Base-by-base conservation (phyloP, 2,888 invertebrate species). In the Scaptomyza polygonia region DNA sequence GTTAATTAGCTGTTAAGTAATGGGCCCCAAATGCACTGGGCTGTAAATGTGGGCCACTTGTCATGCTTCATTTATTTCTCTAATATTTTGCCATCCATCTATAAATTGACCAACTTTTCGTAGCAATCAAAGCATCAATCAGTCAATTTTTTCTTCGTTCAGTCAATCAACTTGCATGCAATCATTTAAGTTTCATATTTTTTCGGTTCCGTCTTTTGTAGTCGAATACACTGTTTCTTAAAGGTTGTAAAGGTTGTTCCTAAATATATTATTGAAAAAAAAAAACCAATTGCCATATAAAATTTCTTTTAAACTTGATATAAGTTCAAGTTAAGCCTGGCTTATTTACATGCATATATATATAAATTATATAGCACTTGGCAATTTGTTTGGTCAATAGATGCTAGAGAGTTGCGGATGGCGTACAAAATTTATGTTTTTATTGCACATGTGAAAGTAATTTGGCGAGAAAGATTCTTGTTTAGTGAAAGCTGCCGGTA, bases 1-100 rank as follows among this genome's bases (percentile, higher is more conserved):
- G 67, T 75, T 82, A 82, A 82, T 83, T 83, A 83, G 71, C 70
- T 72, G 70, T 82, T 82, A 79, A 82, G 86, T 82, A 82, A 82
- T 82, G 76, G 79, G 77, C 36, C 75, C 78, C 74, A 81, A 62
- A 43, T 36, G 64, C 64, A 66, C 51, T 54, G 36, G 36, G 45
- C 66, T 72, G 72, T 85, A 65, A 78, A 86, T 83, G 80, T 82
- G 76, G 82, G 86, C 80, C 82, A 82, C 65, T 78, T 71, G 80
- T 73, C 64, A 83, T 80, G 86, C 73, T 80, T 82, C 82, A 82
- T 82, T 85, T 21, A 11, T 12, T 25, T 25, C 11, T 34, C 18
- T 0, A n/a, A 36, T 14, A 14, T 7, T 48, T 34, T 56, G 65
- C 67, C 68, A 85, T 77, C 39, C 16, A n/a, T 3, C 8, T n/a